Evolutionary conservation across 2,113 vertebrate species (phyloP).

Genomic region (Tachuris rubrigastra): DNA sequence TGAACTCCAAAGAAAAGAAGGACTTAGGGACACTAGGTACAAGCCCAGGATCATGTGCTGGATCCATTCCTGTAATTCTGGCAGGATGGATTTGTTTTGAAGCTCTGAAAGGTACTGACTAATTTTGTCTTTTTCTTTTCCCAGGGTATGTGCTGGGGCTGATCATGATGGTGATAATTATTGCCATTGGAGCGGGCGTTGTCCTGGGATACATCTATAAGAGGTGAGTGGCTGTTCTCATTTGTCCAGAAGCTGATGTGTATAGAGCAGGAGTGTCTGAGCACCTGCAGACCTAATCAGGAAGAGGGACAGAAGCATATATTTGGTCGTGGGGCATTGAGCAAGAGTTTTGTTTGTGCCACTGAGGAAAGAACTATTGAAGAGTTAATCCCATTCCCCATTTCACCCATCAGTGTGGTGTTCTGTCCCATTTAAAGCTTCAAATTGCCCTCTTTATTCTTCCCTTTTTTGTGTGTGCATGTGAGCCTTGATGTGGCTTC

Average conservation of each 20-base stretch:
- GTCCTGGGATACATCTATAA: conserved; percentile 92
- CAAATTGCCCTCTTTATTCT: background rate
- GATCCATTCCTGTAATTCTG: background rate
- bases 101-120: background rate
- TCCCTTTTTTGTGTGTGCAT: background rate
- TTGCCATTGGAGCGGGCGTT: conserved; percentile 86
- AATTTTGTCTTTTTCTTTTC: background rate
- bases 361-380: background rate
- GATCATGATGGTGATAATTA: conserved; percentile 90
- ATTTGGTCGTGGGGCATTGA: background rate
- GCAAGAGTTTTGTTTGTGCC: background rate
- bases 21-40: conserved; percentile 88
- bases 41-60: background rate
- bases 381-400: background rate
- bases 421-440: background rate
- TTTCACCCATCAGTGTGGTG: background rate
- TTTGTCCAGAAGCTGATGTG: background rate
- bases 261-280: background rate
- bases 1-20: conserved; percentile 86
- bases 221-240: conserved; percentile 76
- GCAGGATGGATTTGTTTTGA: background rate
- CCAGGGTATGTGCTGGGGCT: conserved; percentile 87
- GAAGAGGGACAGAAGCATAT: background rate
- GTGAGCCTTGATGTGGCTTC: background rate
- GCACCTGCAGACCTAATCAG: background rate